Evolutionary conservation across 2,797 vertebrate genomes (phyloP).

Genomic region (Fringilla coelebs): DNA sequence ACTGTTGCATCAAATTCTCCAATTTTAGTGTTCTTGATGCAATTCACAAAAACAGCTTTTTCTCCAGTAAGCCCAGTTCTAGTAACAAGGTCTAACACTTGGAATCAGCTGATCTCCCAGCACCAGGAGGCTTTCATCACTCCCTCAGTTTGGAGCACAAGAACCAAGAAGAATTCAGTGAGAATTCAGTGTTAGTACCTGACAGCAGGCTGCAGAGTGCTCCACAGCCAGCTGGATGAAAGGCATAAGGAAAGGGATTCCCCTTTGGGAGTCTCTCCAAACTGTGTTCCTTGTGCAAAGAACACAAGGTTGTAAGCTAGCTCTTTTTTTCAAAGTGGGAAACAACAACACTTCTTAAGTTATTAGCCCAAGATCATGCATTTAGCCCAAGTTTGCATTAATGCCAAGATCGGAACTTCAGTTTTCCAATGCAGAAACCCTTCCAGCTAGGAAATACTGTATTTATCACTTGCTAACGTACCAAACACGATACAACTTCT

Average conservation of each 20-base stretch:
- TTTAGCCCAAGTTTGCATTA: not conserved
- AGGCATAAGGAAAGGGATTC: conserved; percentile 16
- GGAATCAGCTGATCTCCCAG: not conserved
- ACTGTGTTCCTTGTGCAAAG: not conserved
- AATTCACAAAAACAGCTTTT: not conserved
- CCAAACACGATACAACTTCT: not conserved
- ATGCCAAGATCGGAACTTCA: not conserved
- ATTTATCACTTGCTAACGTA: not conserved
- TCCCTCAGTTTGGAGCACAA: not conserved
- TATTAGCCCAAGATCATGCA: not conserved
- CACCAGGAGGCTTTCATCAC: not conserved
- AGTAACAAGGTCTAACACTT: not conserved
- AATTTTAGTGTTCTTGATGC: not conserved
- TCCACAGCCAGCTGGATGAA: conserved; percentile 7
- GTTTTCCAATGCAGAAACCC: not conserved
- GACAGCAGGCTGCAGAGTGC: not conserved
- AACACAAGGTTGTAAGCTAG: not conserved
- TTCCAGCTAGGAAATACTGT: not conserved
- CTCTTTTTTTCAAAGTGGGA: not conserved
- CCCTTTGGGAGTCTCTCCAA: conserved; percentile 6
- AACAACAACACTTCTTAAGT: not conserved
- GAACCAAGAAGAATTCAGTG: not conserved
- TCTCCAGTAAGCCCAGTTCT: not conserved
- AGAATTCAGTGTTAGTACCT: not conserved
- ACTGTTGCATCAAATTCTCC: not conserved